phyloP scores from a whole-genome alignment of 2,797 vertebrate genomes.

The Alca torda region DNA sequence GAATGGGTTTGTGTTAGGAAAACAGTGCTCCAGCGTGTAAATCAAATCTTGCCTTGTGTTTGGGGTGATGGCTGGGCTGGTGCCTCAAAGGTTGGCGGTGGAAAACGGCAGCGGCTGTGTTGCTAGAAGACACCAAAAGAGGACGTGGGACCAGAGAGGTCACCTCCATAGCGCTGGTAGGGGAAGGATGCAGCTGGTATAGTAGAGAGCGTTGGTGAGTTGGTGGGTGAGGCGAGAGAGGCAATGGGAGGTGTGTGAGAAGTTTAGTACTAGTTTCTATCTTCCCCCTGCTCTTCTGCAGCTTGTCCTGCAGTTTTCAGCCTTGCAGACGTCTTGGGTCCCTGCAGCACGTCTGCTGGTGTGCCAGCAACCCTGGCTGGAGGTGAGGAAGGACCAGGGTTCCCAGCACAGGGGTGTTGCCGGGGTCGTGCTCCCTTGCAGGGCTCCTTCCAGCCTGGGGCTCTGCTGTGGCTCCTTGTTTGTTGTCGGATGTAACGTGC shows the following conservation, averaged over 20 bases:
- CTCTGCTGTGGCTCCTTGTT: not conserved
- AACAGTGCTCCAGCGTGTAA: not conserved
- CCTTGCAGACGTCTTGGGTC: not conserved
- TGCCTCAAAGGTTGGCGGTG: not conserved
- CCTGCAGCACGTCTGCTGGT: not conserved
- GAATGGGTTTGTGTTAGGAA: not conserved
- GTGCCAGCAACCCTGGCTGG: not conserved
- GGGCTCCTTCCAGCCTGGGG: not conserved
- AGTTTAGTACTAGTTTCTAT: not conserved
- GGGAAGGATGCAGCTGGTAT: not conserved
- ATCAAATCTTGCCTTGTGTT: not conserved
- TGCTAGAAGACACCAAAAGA: not conserved
- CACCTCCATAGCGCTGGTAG: not conserved
- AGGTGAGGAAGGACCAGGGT: rapidly evolving
- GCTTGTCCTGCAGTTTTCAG: not conserved
- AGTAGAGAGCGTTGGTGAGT: not conserved
- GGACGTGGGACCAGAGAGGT: not conserved
- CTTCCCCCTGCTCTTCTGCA: not conserved
- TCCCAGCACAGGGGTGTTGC: not conserved
- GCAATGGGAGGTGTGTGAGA: not conserved
- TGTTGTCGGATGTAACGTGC: rapidly evolving
- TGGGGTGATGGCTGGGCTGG: not conserved
- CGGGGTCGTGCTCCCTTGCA: not conserved
- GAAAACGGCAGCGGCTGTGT: not conserved
- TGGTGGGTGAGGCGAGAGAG: not conserved